A percentile compares a stretch with the other conserved stretches of the same genome.
These are phyloP conservation scores for Melanotaenia nigrans DNA, from an alignment of 2,797 vertebrate genomes.

Conservation along the genomic window DNA sequence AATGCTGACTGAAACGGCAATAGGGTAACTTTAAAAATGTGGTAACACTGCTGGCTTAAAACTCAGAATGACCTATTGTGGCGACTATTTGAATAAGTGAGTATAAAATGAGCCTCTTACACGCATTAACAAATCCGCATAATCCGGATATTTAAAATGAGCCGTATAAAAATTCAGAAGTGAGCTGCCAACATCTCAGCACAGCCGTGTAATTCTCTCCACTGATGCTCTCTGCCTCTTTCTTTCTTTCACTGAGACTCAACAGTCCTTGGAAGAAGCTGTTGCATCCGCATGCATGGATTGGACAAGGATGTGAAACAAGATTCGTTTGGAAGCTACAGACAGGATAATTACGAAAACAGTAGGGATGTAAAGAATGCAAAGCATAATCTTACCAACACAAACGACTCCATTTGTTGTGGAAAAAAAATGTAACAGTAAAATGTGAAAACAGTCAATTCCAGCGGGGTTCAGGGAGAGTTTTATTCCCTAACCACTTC, in stretches of 20 bases:
- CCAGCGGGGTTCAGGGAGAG: constrained; percentile 54
- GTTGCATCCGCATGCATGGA: constrained; percentile 78
- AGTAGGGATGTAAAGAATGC: constrained; percentile 8
- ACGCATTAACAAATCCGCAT: constrained; percentile 79
- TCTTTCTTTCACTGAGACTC: constrained; percentile 46
- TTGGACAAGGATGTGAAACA: constrained; percentile 28
- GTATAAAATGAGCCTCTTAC: constrained; percentile 80
- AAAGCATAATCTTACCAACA: constrained; percentile 68
- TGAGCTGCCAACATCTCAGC: constrained; percentile 72
- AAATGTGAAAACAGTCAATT: constrained; percentile 45
- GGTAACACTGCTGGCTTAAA: constrained; percentile 53
- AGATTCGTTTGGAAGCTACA: constrained; percentile 34
- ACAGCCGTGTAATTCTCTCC: constrained; percentile 70
- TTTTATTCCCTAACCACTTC: constrained; percentile 62
- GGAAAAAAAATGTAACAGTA: background rate
- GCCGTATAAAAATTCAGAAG: constrained; percentile 70
- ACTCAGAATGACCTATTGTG: constrained; percentile 66
- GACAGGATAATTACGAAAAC: constrained; percentile 4
- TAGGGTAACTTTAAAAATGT: constrained; percentile 68
- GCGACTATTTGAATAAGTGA: constrained; percentile 77
- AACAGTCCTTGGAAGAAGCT: constrained; percentile 73
- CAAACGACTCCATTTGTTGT: constrained; percentile 43
- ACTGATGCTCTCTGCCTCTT: constrained; percentile 39
- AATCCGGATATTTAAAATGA: constrained; percentile 80
- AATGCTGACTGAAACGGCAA: constrained; percentile 59